Percentiles rank a stretch among this genome's conserved stretches.
These are phyloP conservation scores for Puma concolor DNA, from an alignment of 2,113 vertebrate species.

Conservation along the genomic window DNA sequence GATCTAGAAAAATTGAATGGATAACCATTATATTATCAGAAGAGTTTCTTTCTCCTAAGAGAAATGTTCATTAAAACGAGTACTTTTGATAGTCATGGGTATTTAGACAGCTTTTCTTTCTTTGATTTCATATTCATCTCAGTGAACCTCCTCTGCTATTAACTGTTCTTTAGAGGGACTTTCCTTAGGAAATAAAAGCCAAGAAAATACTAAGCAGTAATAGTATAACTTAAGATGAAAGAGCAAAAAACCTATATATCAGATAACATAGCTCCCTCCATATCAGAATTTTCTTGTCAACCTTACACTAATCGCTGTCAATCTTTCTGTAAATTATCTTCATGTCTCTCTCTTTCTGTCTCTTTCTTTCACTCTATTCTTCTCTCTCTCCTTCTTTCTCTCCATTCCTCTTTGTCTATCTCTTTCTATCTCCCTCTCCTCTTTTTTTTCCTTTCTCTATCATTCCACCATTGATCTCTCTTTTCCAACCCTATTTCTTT, in stretches of 20 bases:
- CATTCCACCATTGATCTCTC: not conserved
- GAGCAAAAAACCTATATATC: not conserved
- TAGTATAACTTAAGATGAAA: not conserved
- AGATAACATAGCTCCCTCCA: not conserved
- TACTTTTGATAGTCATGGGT: not conserved
- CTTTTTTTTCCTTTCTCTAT: not conserved
- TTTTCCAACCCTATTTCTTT: not conserved
- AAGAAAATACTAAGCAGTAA: not conserved
- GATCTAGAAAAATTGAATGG: not conserved
- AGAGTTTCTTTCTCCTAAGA: not conserved
- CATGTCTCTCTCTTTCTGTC: not conserved
- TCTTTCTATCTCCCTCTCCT: not conserved
- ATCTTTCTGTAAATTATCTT: not conserved
- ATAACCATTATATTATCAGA: not conserved
- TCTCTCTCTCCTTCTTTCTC: not conserved
- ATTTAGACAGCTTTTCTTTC: not conserved
- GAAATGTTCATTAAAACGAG: not conserved
- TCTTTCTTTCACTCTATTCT: not conserved
- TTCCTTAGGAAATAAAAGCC: not conserved
- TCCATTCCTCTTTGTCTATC: not conserved
- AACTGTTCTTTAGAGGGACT: not conserved
- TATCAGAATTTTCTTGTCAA: not conserved
- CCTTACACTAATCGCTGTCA: not conserved
- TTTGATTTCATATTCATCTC: not conserved
- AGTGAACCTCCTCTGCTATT: not conserved